Conservation (phyloP, 2,113 vertebrate species). For the Solenodon paradoxus region DNA sequence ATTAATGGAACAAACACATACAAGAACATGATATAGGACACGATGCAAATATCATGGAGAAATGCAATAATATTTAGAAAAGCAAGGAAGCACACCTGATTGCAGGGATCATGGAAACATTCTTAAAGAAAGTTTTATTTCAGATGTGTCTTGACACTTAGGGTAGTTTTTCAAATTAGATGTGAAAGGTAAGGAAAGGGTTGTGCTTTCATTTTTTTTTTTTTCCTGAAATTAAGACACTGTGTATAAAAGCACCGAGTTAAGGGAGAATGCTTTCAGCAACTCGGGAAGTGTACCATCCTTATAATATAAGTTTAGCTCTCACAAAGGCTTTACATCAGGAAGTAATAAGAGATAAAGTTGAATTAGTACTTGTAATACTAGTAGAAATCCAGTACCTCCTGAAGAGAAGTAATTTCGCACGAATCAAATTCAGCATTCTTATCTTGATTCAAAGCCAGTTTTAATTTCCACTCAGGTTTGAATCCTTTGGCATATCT, state of each 20-base stretch:
- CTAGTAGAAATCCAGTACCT: conserved; percentile 55
- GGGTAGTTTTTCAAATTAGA: background rate
- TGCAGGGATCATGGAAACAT: background rate
- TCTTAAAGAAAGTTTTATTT: background rate
- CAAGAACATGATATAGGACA: background rate
- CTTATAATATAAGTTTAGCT: conserved; percentile 35
- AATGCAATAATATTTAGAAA: background rate
- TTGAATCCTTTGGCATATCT: conserved; percentile 64
- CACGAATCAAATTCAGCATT: conserved; percentile 56
- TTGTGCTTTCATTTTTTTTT: too few relatives aligned
- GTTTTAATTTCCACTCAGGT: conserved; percentile 70
- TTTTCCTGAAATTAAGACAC: background rate
- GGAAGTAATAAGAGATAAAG: conserved; percentile 70
- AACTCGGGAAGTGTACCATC: conserved; percentile 23
- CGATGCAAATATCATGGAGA: background rate
- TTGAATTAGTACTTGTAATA: conserved; percentile 69
- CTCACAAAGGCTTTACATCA: conserved; percentile 56
- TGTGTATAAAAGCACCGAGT: background rate
- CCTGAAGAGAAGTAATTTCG: conserved; percentile 70
- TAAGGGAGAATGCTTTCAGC: background rate
- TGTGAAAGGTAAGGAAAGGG: background rate
- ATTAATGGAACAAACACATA: background rate
- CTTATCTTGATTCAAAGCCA: conserved; percentile 64
- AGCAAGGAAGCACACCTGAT: background rate
- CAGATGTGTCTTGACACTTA: background rate